phyloP scores from a whole-genome alignment of 2,113 vertebrate genomes.

The Prunella fulvescens region DNA sequence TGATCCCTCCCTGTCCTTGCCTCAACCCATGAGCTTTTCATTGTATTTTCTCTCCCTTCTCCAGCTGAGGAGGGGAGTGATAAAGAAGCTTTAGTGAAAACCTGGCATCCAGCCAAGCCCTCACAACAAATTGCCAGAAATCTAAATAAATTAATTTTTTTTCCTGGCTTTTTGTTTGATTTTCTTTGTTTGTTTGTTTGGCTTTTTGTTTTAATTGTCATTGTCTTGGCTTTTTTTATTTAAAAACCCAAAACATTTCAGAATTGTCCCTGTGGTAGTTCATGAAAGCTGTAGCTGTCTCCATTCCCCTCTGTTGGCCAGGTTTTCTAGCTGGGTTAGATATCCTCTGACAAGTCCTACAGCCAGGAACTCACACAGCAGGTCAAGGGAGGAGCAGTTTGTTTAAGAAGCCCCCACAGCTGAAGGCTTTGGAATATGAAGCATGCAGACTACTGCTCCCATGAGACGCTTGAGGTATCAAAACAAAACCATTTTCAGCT shows the following conservation, averaged over 20 bases:
- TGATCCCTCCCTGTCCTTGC: neutral
- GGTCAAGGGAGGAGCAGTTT: conserved; percentile 49
- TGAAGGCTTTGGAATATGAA: conserved; percentile 7
- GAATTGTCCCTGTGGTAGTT: neutral
- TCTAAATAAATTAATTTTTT: neutral
- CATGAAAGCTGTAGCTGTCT: neutral
- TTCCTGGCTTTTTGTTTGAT: accelerated
- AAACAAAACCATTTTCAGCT: conserved; percentile 42
- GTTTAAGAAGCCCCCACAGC: conserved; percentile 21
- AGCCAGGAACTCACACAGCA: neutral
- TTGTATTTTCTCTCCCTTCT: neutral
- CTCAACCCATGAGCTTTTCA: neutral
- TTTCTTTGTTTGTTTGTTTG: accelerated
- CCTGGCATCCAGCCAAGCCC: neutral
- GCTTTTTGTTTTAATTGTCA: neutral
- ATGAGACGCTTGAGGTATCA: neutral
- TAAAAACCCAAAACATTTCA: neutral
- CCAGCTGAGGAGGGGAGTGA: neutral
- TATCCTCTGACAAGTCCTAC: neutral
- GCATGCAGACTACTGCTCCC: conserved; percentile 43
- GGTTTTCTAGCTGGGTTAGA: neutral
- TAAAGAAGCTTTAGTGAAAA: neutral
- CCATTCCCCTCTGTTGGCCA: neutral
- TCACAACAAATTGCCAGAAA: neutral
- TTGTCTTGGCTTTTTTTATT: neutral